phyloP scores from a whole-genome alignment of 2,113 vertebrate species.

The Micromys minutus region DNA sequence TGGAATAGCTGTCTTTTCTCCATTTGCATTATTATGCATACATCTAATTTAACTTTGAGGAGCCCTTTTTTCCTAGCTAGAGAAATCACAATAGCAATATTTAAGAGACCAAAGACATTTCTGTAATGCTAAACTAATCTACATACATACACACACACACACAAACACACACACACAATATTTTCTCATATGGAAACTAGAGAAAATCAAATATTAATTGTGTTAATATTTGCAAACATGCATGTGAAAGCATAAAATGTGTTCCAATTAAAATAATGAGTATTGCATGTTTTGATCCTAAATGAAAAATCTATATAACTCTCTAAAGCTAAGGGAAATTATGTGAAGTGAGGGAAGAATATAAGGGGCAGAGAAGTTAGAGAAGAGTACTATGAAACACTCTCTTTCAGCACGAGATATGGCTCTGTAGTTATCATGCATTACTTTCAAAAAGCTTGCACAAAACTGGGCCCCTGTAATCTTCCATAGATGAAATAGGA shows the following conservation, averaged over 20 bases:
- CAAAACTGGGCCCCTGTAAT: neutral
- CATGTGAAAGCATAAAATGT: neutral
- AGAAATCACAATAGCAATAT: conserved; percentile 31
- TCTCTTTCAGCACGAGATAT: neutral
- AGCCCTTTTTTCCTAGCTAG: neutral
- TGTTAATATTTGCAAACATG: conserved; percentile 53
- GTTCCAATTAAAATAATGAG: conserved; percentile 11
- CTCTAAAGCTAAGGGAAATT: neutral
- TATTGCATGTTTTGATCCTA: neutral
- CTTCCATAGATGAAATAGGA: neutral
- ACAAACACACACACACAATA: neutral
- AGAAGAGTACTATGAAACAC: neutral
- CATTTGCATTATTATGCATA: conserved; percentile 5
- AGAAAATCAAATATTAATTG: conserved; percentile 67
- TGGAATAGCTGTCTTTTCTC: conserved; percentile 13
- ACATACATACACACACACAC: neutral
- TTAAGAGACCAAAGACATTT: conserved; percentile 34
- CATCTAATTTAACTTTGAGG: conserved; percentile 17
- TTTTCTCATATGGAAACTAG: conserved; percentile 67
- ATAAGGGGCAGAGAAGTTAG: neutral
- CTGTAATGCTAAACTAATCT: conserved; percentile 45
- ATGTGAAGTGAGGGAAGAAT: neutral
- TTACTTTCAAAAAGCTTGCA: neutral
- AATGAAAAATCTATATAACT: neutral
- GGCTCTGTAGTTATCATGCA: neutral